Evolutionary conservation across 2,797 vertebrate species (phyloP).

Genomic region (Xiphophorus birchmanni): DNA sequence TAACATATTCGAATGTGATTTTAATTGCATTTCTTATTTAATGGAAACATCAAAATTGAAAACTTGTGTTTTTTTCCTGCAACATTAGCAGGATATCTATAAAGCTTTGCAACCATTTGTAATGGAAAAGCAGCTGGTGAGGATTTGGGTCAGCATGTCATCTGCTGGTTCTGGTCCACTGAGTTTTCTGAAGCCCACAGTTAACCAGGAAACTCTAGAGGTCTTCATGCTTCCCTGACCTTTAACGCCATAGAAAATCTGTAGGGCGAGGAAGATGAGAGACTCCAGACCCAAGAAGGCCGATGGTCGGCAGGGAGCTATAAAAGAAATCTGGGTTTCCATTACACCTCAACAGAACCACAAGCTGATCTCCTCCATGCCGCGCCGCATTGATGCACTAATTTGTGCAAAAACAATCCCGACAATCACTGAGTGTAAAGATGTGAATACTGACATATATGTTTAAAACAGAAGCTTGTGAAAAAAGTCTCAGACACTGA

Average conservation of each 20-base stretch:
- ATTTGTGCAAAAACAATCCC: background rate
- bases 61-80: too few species aligned
- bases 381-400: background rate
- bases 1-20: too few species aligned
- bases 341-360: background rate
- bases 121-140: background rate
- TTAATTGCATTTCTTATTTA: too few species aligned
- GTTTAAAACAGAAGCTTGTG: background rate
- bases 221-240: background rate
- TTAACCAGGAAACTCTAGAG: background rate
- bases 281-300: background rate
- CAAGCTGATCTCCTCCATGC: background rate
- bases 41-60: too few species aligned
- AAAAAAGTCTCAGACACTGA: background rate
- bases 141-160: background rate
- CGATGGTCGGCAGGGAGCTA: background rate
- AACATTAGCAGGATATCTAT: too few species aligned
- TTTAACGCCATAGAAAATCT: background rate
- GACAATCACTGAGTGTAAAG: background rate
- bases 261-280: background rate
- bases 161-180: background rate
- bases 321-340: background rate
- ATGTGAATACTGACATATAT: background rate
- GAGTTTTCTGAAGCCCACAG: background rate
- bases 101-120: too few species aligned